phyloP scores from a whole-genome alignment of 2,888 invertebrate species.

The Acanthoscelides obtectus region DNA sequence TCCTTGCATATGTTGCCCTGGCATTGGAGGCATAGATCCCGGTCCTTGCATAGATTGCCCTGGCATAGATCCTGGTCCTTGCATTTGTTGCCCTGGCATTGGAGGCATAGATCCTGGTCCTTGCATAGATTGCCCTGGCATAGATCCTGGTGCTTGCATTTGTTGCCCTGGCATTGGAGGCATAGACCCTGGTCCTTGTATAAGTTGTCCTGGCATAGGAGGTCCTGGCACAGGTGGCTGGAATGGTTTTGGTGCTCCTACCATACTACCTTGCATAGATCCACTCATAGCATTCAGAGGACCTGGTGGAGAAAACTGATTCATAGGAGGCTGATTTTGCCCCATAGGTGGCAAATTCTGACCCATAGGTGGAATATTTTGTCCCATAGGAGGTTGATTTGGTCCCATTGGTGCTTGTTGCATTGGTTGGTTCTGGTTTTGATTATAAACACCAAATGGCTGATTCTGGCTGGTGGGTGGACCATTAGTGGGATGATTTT shows the following conservation, averaged over 20 bases:
- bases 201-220: conserved; percentile 17
- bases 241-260: conserved; percentile 14
- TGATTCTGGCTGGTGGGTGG: background rate
- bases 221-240: conserved; percentile 15
- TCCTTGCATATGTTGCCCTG: conserved; percentile 27
- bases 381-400: background rate
- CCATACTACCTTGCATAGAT: background rate
- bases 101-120: conserved; percentile 17
- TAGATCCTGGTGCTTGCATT: too few species aligned
- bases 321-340: background rate
- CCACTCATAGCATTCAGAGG: background rate
- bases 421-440: background rate
- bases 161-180: conserved; percentile 21
- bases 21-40: conserved; percentile 24
- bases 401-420: background rate
- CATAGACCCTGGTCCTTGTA: conserved; percentile 15
- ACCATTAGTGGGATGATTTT: background rate
- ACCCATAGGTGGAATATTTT: background rate
- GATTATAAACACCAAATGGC: background rate
- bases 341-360: background rate
- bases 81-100: conserved; percentile 22
- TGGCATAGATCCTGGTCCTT: conserved; percentile 22
- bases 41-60: conserved; percentile 19
- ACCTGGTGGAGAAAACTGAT: background rate
- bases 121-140: conserved; percentile 14